phyloP scores from a whole-genome alignment of 2,797 vertebrate species.

The Enoplosus armatus region DNA sequence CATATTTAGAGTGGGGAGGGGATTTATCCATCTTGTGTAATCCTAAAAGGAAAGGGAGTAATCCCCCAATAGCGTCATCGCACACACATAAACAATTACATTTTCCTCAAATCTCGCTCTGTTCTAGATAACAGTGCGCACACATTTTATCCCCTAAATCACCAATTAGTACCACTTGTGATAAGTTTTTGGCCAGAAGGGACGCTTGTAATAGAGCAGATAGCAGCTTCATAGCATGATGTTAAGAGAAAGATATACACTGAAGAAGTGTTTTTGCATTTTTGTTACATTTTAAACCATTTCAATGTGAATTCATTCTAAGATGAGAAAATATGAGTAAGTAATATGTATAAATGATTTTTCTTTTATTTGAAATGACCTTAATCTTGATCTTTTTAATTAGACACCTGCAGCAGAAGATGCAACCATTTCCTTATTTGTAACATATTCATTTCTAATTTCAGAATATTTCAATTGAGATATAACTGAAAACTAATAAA shows the following conservation, averaged over 20 bases:
- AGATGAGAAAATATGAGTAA: background rate
- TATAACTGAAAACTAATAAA: constrained; percentile 10
- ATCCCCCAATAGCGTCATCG: constrained; percentile 61
- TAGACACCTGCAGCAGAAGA: constrained; percentile 15
- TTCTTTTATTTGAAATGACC: background rate
- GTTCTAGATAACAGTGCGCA: constrained; percentile 46
- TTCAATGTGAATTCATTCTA: background rate
- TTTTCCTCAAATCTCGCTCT: constrained; percentile 50
- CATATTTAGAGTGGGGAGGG: constrained; percentile 64
- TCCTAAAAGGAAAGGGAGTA: constrained; percentile 70
- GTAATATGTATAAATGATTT: background rate
- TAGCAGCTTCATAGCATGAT: constrained; percentile 9
- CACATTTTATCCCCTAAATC: constrained; percentile 47
- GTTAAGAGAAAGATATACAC: background rate
- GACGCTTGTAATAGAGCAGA: constrained; percentile 17
- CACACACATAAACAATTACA: constrained; percentile 57
- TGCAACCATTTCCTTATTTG: background rate
- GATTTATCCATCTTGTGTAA: constrained; percentile 72
- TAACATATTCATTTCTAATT: constrained; percentile 6
- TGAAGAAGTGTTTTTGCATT: background rate
- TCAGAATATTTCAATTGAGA: constrained; percentile 6
- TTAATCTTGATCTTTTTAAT: constrained; percentile 5
- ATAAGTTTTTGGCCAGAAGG: constrained; percentile 35
- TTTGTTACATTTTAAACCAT: constrained; percentile 2
- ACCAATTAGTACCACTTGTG: constrained; percentile 26